Evolutionary conservation across 2,888 invertebrate species (phyloP).

Genomic region (Tetanocera ferruginea): DNA sequence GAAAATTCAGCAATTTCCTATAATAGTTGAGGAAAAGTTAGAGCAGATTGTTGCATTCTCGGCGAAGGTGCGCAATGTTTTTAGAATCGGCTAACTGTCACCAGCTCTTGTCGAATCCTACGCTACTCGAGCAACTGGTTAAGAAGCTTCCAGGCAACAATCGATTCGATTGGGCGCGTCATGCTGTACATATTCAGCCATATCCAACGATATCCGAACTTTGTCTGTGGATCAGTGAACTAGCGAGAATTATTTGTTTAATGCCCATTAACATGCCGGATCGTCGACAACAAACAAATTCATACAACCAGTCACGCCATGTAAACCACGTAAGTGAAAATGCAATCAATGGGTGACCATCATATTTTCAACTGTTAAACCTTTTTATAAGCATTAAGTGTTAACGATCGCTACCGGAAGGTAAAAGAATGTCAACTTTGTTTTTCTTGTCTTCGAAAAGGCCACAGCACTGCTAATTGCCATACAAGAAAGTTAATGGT

Average conservation of each 20-base stretch:
- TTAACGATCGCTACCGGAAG: background rate
- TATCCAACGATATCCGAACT: background rate
- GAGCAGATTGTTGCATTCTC: conserved; percentile 38
- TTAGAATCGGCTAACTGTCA: conserved; percentile 37
- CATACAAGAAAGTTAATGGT: conserved; percentile 1
- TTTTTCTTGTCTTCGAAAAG: conserved; percentile 20
- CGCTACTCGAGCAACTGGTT: conserved; percentile 38
- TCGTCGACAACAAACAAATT: background rate
- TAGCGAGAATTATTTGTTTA: background rate
- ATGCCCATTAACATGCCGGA: background rate
- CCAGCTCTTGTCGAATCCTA: conserved; percentile 38
- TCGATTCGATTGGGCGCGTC: conserved; percentile 27
- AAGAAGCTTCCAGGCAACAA: conserved; percentile 18
- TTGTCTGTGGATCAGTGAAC: background rate
- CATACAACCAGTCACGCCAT: background rate
- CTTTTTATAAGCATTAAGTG: background rate
- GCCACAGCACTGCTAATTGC: background rate
- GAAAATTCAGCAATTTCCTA: conserved; percentile 30
- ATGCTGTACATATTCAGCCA: background rate
- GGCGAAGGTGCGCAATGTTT: conserved; percentile 36
- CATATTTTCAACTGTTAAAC: background rate
- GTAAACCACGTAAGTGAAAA: background rate
- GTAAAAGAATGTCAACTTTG: conserved; percentile 8
- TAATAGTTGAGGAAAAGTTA: background rate
- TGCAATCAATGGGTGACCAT: background rate